Conservation (phyloP, 2,113 vertebrate species). For the Danionella cerebrum region DNA sequence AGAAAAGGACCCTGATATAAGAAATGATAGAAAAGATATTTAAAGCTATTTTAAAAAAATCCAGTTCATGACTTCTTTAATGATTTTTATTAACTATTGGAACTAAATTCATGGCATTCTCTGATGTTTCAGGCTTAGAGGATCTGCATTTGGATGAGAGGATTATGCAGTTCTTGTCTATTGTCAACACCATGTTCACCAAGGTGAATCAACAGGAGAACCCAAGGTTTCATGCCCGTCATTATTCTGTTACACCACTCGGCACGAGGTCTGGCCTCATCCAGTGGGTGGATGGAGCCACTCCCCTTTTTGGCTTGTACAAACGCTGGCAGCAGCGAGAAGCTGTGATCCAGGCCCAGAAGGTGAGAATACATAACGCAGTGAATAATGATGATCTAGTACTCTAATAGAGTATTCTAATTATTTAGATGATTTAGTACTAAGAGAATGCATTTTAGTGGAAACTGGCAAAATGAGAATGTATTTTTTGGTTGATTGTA, state of each 20-base stretch:
- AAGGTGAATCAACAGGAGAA: constrained; percentile 94
- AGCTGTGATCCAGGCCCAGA: constrained; percentile 84
- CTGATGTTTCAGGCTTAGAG: constrained; percentile 75
- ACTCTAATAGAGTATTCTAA: too few relatives aligned
- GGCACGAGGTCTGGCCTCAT: constrained; percentile 94
- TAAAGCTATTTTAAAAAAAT: too few relatives aligned
- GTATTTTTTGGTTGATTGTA: constrained; percentile 11
- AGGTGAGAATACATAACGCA: constrained; percentile 66
- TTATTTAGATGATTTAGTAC: not conserved
- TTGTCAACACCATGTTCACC: constrained; percentile 98
- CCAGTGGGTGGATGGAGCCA: constrained; percentile 98
- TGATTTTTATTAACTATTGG: not conserved
- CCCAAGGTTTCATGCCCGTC: constrained; percentile 84
- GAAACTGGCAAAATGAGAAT: too few relatives aligned
- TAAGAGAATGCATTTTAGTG: too few relatives aligned
- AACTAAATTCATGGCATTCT: not conserved
- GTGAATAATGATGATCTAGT: too few relatives aligned
- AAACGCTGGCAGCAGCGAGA: constrained; percentile 98
- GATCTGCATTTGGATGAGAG: constrained; percentile 95
- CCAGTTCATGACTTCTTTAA: too few relatives aligned
- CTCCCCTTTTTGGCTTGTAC: constrained; percentile 92
- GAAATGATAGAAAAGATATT: too few relatives aligned
- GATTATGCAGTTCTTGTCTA: constrained; percentile 98
- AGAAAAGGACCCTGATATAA: too few relatives aligned
- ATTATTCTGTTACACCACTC: constrained; percentile 94